Base-by-base conservation (phyloP, 2,888 invertebrate species). In the Imbricaverruca yamaguchii region DNA sequence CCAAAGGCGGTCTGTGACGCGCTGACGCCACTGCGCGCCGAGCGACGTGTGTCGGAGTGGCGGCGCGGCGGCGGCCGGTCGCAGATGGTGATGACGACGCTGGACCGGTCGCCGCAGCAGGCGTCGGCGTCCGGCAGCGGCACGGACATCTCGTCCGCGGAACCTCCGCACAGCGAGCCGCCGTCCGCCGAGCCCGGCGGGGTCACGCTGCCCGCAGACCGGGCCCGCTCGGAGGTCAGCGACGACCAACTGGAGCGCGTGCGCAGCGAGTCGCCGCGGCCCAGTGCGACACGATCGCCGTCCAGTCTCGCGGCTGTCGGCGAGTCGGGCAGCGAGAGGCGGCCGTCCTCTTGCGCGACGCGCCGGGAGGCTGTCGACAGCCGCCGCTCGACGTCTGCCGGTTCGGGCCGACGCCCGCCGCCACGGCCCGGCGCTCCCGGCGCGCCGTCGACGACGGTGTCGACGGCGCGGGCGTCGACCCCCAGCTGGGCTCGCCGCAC, bases 71-170 rank as follows among this genome's bases (percentile, higher is more conserved):
- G 61, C 61, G 13, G 61, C 65, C 23, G 8, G 65, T 23, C 65
- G 65, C 65, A 65, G 65, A 65, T 65, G 65, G 65, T 65, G 65
- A 65, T 65, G 65, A 65, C n/a, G 10, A 65, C 18, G 65, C 65
- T 65, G 23, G 65, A 23, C 8, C 65, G 65, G 23, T 8, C 65
- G n/a, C n/a, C 23, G 23, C n/a, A 23, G 10, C 23, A 1, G n/a
- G 65, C 8, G 65, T 23, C 65, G n/a, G 10, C 9, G 23, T 23
- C 65, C n/a, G 8, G 23, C 23, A 65, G 8, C n/a, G 65, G 65
- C 3, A 65, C 23, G 23, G 23, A 65, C 10, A 65, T 1, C 65
- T 65, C 65, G 65, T 23, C 12, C 10, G 65, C 6, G 65, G 2
- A 13, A 23, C 65, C 23, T n/a, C 23, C 9, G 65, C n/a, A 23